Evolutionary conservation across 2,888 invertebrate species (phyloP).

Genomic region (Seira ritae): DNA sequence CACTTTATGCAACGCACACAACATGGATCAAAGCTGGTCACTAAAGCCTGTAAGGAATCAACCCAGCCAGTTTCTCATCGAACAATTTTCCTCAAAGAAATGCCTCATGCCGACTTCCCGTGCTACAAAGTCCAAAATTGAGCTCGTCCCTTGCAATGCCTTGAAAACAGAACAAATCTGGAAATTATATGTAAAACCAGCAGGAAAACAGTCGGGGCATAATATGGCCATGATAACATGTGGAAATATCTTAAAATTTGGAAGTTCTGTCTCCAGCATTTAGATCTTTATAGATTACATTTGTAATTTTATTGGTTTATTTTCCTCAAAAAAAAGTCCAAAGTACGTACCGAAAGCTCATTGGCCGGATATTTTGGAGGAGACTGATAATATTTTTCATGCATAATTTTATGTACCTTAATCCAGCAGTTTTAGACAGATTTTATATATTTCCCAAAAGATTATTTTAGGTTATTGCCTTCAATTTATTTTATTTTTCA

Average conservation of each 20-base stretch:
- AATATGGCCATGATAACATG: not conserved
- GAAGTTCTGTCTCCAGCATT: not conserved
- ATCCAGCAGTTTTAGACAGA: no score
- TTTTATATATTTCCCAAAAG: no score
- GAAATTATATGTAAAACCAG: slow-evolving; percentile 59
- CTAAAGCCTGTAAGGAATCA: slow-evolving; percentile 64
- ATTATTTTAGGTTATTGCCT: no score
- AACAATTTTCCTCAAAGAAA: slow-evolving; percentile 65
- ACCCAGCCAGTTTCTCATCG: slow-evolving; percentile 61
- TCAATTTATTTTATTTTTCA: no score
- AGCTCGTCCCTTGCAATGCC: slow-evolving; percentile 66
- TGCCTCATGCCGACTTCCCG: slow-evolving; percentile 64
- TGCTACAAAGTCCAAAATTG: slow-evolving; percentile 43
- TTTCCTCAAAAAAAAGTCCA: slow-evolving; percentile 24
- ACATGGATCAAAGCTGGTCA: slow-evolving; percentile 68
- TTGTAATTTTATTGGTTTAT: not conserved
- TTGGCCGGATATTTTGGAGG: not conserved
- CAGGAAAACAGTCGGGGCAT: not conserved
- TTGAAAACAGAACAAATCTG: slow-evolving; percentile 71
- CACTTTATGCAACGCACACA: slow-evolving; percentile 55
- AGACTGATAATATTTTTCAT: not conserved
- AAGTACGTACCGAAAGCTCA: not conserved
- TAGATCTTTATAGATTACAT: not conserved
- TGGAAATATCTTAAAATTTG: not conserved
- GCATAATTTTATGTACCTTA: no score